phyloP scores from a whole-genome alignment of 2,888 invertebrate species.

The Cephus pygmeus region DNA sequence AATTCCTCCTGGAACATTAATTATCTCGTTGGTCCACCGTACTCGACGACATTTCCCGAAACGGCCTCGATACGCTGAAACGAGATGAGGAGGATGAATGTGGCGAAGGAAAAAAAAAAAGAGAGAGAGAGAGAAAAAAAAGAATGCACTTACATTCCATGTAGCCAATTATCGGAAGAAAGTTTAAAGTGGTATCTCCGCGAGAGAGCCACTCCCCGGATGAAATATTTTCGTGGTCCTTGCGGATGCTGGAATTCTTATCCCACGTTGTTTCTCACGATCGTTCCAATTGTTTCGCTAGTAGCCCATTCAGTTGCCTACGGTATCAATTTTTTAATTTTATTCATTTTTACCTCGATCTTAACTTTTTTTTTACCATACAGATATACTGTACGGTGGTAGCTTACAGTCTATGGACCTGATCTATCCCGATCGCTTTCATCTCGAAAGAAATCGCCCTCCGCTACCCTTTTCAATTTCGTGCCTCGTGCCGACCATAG shows the following conservation, averaged over 20 bases:
- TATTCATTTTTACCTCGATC: background rate
- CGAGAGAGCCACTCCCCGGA: background rate
- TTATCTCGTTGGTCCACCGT: constrained; percentile 56
- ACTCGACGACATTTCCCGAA: constrained; percentile 9
- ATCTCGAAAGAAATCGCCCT: background rate
- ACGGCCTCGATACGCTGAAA: background rate
- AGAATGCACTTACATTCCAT: constrained; percentile 38
- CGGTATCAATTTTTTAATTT: background rate
- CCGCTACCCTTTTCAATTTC: background rate
- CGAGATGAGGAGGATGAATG: constrained; percentile 17
- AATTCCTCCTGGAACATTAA: constrained; percentile 58
- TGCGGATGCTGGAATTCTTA: background rate
- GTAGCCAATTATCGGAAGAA: constrained; percentile 45
- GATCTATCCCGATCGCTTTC: background rate
- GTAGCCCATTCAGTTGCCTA: background rate
- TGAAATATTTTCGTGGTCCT: background rate
- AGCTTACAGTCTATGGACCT: background rate
- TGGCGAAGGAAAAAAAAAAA: constrained; percentile 7
- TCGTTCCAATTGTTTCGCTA: background rate
- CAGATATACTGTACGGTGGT: background rate
- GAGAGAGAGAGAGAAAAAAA: background rate
- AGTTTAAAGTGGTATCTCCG: constrained; percentile 19
- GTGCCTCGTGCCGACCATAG: background rate
- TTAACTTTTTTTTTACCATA: background rate
- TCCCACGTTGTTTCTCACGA: background rate